Evolutionary conservation across 2,797 vertebrate genomes (phyloP).

Genomic region (Alfaro cultratus): DNA sequence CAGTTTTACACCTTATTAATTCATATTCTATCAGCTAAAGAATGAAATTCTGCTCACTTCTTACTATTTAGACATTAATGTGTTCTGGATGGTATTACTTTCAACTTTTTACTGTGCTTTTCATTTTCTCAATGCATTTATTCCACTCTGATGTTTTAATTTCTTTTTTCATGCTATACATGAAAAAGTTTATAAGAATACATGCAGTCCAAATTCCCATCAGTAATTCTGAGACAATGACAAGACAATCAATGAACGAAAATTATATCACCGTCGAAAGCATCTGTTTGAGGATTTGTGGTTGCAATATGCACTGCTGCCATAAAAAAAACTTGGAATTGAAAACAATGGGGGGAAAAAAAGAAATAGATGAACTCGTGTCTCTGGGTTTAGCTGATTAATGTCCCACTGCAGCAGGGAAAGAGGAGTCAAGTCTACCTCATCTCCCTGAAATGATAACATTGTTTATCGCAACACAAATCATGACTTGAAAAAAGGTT

Average conservation of each 20-base stretch:
- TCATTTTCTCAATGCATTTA: background rate
- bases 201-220: constrained; percentile 26
- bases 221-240: constrained; percentile 16
- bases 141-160: constrained; percentile 7
- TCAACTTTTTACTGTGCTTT: background rate
- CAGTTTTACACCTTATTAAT: constrained; percentile 7
- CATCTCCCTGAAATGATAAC: constrained; percentile 19
- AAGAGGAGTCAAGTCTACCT: constrained; percentile 3
- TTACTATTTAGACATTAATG: no score
- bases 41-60: background rate
- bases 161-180: constrained; percentile 36
- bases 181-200: background rate
- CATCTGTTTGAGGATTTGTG: constrained; percentile 22
- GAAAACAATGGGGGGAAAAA: constrained; percentile 29
- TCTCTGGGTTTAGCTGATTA: constrained; percentile 35
- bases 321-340: constrained; percentile 42
- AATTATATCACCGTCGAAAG: constrained; percentile 6
- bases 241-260: constrained; percentile 11
- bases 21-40: background rate
- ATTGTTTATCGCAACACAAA: constrained; percentile 20
- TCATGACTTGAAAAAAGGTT: background rate
- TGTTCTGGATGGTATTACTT: background rate
- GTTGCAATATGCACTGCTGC: constrained; percentile 2
- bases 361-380: constrained; percentile 30
- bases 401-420: constrained; percentile 25